Evolutionary conservation across 2,113 vertebrate genomes (phyloP), one percentile per base, ranked within the genome.

Genomic region (Xenopus laevis): DNA sequence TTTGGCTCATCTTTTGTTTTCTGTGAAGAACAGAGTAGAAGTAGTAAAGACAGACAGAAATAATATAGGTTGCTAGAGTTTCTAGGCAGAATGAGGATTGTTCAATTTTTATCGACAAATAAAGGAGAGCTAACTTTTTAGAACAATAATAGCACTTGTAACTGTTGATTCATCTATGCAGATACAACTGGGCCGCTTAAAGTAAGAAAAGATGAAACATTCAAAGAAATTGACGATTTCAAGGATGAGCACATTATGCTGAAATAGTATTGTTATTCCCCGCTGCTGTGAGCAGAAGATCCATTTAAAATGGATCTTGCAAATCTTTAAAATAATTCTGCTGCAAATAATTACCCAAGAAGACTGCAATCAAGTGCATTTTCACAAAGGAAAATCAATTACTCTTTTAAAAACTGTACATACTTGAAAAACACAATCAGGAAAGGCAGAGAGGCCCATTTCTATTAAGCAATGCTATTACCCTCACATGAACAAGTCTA

Each of bases 221-320:
- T 70, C 66, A 77, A 77, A 77, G 74, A 77, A 77, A 77, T 64
- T 77, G 74, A 77, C 47, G 67, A 70, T 77, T 77, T 77, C 66
- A 77, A 77, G 60, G 74, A 77, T 77, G 74, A 77, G 74, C 66
- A 77, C 74, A 77, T 77, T 77, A 77, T 77, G 67, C 74, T 70
- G 74, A 77, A 77, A 77, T 77, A 70, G 66, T 77, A 77, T 77
- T 77, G 74, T 77, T 77, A 77, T 77, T 77, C 60, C 15, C 46
- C 58, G 53, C 66, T 63, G 59, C 74, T 64, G 16, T 70, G 74
- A 77, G 67, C 47, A 63, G 60, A 77, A 77, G 66, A 77, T 77
- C 74, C 67, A 77, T 77, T 77, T 62, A 70, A 64, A 69, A 77
- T 77, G 69, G 74, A 77, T 77, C 66, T 77, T 70, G 74, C 68